Base-by-base conservation (phyloP, 2,888 invertebrate genomes). In the Theodoxus fluviatilis region DNA sequence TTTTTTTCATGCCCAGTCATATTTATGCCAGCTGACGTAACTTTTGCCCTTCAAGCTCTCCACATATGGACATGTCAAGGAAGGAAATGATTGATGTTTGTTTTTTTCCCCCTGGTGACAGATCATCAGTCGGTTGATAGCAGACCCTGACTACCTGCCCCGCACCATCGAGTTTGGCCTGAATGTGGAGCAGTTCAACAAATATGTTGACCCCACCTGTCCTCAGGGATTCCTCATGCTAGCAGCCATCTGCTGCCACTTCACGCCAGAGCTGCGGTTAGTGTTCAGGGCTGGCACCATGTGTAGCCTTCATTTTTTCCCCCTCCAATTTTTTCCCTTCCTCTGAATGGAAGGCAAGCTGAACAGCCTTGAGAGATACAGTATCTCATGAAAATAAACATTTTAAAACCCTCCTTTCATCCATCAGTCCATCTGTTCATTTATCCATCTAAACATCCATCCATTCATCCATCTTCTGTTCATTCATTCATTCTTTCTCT, bases 41-140 rank as follows among this genome's bases (percentile, higher is more conserved):
- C n/a, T n/a, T n/a, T n/a, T n/a, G n/a, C n/a, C n/a, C n/a, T n/a
- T n/a, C n/a, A n/a, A n/a, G n/a, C 2, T 22, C 49, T 49, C n/a
- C n/a, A n/a, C 12, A n/a, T 35, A 15, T 64, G 18, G 7, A 64
- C 18, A 40, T 18, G 18, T 22, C 18, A 12, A 40, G 25, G 9
- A 43, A 57, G 12, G 40, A 35, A 35, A 63, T 43, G 18, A 47
- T 9, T 25, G 12, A n/a, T 63, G 47, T 18, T 73, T 71, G 76
- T 82, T 84, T 82, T 1, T 83, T 22, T 3, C 6, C 25, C 49
- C 25, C 49, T 49, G 25, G n/a, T n/a, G 2, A 49, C 68, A 94
- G 93, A 94, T 97, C 79, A 97, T 97, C 82, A 96, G 96, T 0
- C 91, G 96, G 57, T 95, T 97, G 4, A 93, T 94, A 75, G 97